These are phyloP conservation scores for Melangyna quadrimaculata DNA, from an alignment of 2,888 invertebrate species.

Conservation along the genomic window DNA sequence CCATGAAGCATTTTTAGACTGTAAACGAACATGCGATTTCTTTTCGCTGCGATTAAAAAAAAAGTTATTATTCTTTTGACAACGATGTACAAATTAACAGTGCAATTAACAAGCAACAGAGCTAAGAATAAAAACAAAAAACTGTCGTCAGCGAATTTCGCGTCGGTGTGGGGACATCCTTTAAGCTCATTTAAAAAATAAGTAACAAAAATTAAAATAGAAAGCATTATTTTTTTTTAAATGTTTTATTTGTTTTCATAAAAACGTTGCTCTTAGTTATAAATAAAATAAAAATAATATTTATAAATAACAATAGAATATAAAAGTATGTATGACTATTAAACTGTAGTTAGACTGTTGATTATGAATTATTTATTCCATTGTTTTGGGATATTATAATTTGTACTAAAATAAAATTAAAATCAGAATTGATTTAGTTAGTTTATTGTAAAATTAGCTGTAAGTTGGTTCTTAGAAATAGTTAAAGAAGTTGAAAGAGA, in stretches of 20 bases:
- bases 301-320: slow-evolving; percentile 25
- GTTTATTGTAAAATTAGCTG: slow-evolving; percentile 19
- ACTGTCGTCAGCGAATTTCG: no score
- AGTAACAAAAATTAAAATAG: background rate
- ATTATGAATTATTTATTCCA: slow-evolving; percentile 42
- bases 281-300: slow-evolving; percentile 38
- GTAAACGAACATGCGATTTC: no score
- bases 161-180: no score
- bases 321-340: slow-evolving; percentile 27
- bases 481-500: slow-evolving; percentile 16
- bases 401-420: slow-evolving; percentile 60
- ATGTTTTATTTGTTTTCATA: slow-evolving; percentile 59
- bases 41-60: no score
- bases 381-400: slow-evolving; percentile 31
- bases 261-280: slow-evolving; percentile 68
- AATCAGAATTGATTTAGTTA: background rate
- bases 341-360: slow-evolving; percentile 35
- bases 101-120: no score
- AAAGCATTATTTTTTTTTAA: slow-evolving; percentile 29
- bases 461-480: background rate
- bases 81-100: no score
- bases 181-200: no score
- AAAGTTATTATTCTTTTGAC: no score
- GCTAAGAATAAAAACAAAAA: no score
- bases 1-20: no score